phyloP scores from a whole-genome alignment of 2,888 invertebrate species.

The Cantharis rufa region DNA sequence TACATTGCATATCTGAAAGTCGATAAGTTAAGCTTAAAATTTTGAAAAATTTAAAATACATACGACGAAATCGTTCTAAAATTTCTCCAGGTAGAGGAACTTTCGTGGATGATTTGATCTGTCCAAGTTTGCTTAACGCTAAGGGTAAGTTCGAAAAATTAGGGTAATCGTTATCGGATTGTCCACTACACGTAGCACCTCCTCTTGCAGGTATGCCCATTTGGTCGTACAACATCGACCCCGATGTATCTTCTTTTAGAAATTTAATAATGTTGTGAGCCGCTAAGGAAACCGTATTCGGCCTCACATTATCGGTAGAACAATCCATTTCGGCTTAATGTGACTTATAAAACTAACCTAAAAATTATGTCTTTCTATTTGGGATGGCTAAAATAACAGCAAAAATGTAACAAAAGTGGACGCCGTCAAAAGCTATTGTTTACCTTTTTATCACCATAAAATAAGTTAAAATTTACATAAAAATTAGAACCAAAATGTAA shows the following conservation, averaged over 20 bases:
- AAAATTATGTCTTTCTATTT: not conserved
- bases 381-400: not conserved
- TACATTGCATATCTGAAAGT: slow-evolving; percentile 85
- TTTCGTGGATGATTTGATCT: slow-evolving; percentile 79
- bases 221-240: slow-evolving; percentile 72
- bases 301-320: slow-evolving; percentile 49
- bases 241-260: slow-evolving; percentile 69
- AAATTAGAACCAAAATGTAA: not conserved
- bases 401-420: not conserved
- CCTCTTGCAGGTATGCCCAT: slow-evolving; percentile 67
- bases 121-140: slow-evolving; percentile 70
- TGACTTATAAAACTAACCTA: slow-evolving; percentile 4
- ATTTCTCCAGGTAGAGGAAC: slow-evolving; percentile 92
- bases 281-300: slow-evolving; percentile 68
- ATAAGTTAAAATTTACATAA: not conserved
- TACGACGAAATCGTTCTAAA: slow-evolving; percentile 94
- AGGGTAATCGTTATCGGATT: slow-evolving; percentile 90
- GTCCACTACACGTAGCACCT: slow-evolving; percentile 85
- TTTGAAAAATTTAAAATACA: slow-evolving; percentile 60
- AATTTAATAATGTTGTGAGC: slow-evolving; percentile 81
- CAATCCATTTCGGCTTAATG: slow-evolving; percentile 7
- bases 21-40: slow-evolving; percentile 33
- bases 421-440: not conserved
- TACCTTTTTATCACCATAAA: not conserved
- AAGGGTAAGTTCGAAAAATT: slow-evolving; percentile 71